phyloP scores from a whole-genome alignment of 2,113 vertebrate species.

The Myotis davidii region DNA sequence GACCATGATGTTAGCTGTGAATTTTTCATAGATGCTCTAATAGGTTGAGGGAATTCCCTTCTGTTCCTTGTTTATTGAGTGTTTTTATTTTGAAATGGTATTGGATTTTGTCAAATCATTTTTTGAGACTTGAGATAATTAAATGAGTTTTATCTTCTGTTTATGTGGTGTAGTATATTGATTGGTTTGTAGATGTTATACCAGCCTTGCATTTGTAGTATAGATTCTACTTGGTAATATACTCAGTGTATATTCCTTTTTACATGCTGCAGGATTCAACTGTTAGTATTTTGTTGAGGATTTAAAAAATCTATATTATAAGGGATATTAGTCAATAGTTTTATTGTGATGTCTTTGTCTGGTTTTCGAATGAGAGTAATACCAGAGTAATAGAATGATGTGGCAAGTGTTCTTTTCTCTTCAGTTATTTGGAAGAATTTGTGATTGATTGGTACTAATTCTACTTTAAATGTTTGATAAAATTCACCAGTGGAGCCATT shows the following conservation, averaged over 20 bases:
- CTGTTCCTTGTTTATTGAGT: not conserved
- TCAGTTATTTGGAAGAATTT: not conserved
- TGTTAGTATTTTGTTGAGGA: constrained; percentile 7
- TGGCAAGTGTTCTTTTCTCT: not conserved
- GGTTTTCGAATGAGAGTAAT: not conserved
- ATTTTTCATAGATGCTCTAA: not conserved
- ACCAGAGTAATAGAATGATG: not conserved
- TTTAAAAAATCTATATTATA: not conserved
- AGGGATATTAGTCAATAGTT: not conserved
- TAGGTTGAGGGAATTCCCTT: not conserved
- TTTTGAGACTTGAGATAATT: constrained; percentile 9
- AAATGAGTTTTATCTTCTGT: not conserved
- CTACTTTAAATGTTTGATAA: not conserved
- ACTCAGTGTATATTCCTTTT: not conserved
- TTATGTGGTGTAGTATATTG: not conserved
- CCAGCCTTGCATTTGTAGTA: not conserved
- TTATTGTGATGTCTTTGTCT: not conserved
- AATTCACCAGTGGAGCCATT: not conserved
- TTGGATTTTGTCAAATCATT: not conserved
- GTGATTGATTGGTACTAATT: not conserved
- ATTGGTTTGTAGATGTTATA: not conserved
- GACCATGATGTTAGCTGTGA: not conserved
- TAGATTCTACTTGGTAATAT: not conserved
- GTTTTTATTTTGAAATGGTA: constrained; percentile 7
- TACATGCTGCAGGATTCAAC: not conserved